These are phyloP conservation scores for Coptodon rendalli DNA, from an alignment of 2,113 vertebrate species.

Conservation along the genomic window DNA sequence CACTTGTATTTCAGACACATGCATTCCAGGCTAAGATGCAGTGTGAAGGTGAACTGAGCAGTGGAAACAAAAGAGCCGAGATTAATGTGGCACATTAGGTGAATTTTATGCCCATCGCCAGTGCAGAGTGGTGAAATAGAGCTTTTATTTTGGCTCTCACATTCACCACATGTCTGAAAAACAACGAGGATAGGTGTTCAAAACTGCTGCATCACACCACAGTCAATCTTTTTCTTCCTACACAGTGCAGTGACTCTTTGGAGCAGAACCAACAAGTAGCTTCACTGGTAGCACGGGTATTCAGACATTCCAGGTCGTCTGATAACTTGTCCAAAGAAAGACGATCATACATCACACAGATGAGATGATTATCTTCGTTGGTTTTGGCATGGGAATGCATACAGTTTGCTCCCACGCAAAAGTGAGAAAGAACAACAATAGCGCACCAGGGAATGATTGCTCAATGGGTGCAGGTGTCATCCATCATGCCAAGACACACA, in stretches of 20 bases:
- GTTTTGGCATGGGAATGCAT: conserved; percentile 62
- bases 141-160: not conserved
- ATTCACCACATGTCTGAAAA: conserved; percentile 5
- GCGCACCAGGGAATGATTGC: conserved; percentile 60
- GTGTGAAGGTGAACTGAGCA: not conserved
- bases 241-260: not conserved
- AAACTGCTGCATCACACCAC: not conserved
- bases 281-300: not conserved
- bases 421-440: conserved; percentile 67
- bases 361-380: conserved; percentile 68
- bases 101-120: not conserved
- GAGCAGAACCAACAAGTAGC: not conserved
- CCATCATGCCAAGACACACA: conserved; percentile 62
- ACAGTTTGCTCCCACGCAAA: conserved; percentile 65
- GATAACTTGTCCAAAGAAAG: conserved; percentile 32
- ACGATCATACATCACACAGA: conserved; percentile 58
- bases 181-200: not conserved
- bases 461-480: conserved; percentile 72
- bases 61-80: not conserved
- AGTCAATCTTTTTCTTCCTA: not conserved
- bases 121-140: not conserved
- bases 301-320: conserved; percentile 30
- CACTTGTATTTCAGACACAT: not conserved
- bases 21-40: not conserved
- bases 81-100: not conserved